These are phyloP conservation scores for Eristalinus sepulchralis DNA, from an alignment of 2,888 invertebrate genomes.

Conservation along the genomic window DNA sequence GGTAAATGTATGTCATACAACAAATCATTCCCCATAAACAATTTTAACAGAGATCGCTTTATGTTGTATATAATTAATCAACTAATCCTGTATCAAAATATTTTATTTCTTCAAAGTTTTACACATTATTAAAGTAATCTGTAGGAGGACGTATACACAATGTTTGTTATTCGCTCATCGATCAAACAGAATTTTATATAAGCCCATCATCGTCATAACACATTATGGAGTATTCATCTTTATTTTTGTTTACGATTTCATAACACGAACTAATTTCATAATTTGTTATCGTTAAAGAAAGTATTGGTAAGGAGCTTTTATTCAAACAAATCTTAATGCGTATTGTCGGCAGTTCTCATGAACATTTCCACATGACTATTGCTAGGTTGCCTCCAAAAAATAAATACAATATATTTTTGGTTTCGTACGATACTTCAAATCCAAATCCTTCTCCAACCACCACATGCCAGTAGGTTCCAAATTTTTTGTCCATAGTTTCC, in stretches of 20 bases:
- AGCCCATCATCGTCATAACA: background rate
- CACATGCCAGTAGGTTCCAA: slow-evolving; percentile 97
- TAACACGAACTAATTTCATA: slow-evolving; percentile 6
- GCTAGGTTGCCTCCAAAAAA: slow-evolving; percentile 96
- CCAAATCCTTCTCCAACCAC: slow-evolving; percentile 97
- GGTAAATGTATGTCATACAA: background rate
- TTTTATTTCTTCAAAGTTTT: background rate
- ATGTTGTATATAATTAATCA: background rate
- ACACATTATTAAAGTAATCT: background rate
- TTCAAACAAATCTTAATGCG: slow-evolving; percentile 4
- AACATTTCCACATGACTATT: slow-evolving; percentile 94
- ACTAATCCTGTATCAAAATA: background rate
- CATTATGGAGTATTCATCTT: background rate
- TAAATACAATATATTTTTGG: slow-evolving; percentile 92
- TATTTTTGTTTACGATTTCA: background rate
- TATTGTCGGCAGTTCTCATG: slow-evolving; percentile 77
- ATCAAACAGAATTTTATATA: slow-evolving; percentile 42
- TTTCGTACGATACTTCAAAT: slow-evolving; percentile 95
- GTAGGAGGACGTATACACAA: background rate
- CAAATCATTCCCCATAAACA: background rate
- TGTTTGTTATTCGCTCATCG: slow-evolving; percentile 19
- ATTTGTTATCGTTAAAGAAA: slow-evolving; percentile 22
- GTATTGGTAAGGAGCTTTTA: slow-evolving; percentile 30
- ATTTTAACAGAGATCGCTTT: background rate
- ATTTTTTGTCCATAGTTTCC: slow-evolving; percentile 97